Percentiles rank a stretch among this genome's conserved stretches.
These are phyloP conservation scores for Ornithorhynchus anatinus DNA, from an alignment of 2,113 vertebrate genomes.

Conservation along the genomic window DNA sequence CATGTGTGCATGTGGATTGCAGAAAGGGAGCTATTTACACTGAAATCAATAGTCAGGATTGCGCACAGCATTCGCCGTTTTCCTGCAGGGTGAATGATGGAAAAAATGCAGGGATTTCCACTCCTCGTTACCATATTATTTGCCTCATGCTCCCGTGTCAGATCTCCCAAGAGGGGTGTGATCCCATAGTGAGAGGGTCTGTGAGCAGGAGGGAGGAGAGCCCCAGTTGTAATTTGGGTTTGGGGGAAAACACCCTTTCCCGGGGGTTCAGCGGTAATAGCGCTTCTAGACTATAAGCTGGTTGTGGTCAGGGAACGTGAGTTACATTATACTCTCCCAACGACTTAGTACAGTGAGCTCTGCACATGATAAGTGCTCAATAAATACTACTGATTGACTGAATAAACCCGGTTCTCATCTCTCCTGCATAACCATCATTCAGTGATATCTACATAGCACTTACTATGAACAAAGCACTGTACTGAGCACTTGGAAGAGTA, in stretches of 20 bases:
- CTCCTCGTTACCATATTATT: conserved; percentile 52
- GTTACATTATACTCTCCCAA: too few relatives aligned
- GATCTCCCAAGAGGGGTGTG: conserved; percentile 24
- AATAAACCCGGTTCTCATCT: too few relatives aligned
- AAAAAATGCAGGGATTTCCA: conserved; percentile 31
- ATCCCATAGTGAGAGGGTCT: conserved; percentile 47
- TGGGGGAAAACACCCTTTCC: neutral
- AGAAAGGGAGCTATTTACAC: conserved; percentile 49
- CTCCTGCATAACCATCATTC: too few relatives aligned
- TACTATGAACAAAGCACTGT: too few relatives aligned
- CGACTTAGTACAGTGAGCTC: too few relatives aligned
- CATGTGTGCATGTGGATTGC: conserved; percentile 48
- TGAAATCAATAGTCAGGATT: conserved; percentile 54
- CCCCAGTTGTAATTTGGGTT: conserved; percentile 43
- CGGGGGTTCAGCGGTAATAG: too few relatives aligned
- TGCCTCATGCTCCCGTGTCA: conserved; percentile 27
- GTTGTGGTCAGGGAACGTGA: neutral
- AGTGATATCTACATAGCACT: too few relatives aligned
- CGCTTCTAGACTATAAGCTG: neutral
- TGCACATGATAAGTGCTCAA: too few relatives aligned
- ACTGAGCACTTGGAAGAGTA: too few relatives aligned
- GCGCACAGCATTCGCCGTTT: conserved; percentile 42
- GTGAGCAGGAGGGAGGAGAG: conserved; percentile 15
- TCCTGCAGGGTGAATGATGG: conserved; percentile 44
- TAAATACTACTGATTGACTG: too few relatives aligned